Evolutionary conservation across 2,888 invertebrate genomes (phyloP).

Genomic region (Pristionchus fissidentatus): DNA sequence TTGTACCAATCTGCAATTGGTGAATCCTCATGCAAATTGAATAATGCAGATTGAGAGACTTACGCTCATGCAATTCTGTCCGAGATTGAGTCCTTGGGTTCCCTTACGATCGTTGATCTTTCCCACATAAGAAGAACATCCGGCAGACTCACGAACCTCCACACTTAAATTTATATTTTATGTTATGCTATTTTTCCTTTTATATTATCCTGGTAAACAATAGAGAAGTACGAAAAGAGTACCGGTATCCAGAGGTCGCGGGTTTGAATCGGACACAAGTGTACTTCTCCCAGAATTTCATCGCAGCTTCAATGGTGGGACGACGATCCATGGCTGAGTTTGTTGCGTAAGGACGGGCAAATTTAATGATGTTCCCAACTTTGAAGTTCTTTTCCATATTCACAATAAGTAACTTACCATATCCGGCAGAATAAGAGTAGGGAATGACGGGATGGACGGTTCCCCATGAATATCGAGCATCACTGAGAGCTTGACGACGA

Average conservation of each 20-base stretch:
- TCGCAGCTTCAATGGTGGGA: not conserved
- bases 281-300: constrained; percentile 40
- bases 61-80: constrained; percentile 22
- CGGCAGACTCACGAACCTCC: not conserved
- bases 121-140: constrained; percentile 43
- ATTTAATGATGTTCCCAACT: not conserved
- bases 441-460: constrained; percentile 31
- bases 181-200: too few species aligned
- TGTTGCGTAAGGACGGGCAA: too few species aligned
- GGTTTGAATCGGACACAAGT: constrained; percentile 33
- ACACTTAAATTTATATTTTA: not conserved
- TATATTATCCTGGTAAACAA: too few species aligned
- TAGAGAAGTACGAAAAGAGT: too few species aligned
- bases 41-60: not conserved
- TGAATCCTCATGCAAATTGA: too few species aligned
- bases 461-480: constrained; percentile 37
- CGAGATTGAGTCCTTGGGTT: constrained; percentile 6
- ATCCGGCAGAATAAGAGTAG: constrained; percentile 8
- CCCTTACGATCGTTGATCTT: constrained; percentile 7
- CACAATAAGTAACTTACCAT: not conserved
- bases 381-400: too few species aligned
- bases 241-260: not conserved
- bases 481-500: constrained; percentile 33
- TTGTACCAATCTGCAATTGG: constrained; percentile 1
- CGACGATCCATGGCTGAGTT: not conserved